Evolutionary conservation across 2,113 vertebrate genomes (phyloP).

Genomic region (Chloropsis hardwickii): DNA sequence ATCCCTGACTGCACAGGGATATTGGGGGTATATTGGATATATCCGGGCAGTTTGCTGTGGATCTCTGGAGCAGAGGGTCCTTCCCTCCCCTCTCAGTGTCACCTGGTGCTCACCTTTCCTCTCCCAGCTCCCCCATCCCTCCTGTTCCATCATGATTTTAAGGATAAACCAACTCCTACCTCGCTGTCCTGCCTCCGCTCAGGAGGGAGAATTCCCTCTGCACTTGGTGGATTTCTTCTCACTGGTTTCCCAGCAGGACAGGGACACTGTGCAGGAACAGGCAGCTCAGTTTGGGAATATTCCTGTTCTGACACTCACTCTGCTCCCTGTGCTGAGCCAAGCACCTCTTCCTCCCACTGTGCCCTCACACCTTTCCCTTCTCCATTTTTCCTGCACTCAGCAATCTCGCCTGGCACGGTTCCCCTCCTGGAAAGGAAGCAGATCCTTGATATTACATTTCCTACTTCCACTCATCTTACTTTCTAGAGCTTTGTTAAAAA

Average conservation of each 20-base stretch:
- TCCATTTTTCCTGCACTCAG: neutral
- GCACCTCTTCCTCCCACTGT: neutral
- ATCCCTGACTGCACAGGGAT: no score
- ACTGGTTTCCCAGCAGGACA: neutral
- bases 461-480: slow-evolving; percentile 7
- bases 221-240: neutral
- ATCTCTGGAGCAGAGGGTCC: neutral
- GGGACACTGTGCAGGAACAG: neutral
- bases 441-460: slow-evolving; percentile 32
- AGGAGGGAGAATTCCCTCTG: neutral
- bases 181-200: accelerated
- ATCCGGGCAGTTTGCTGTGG: neutral
- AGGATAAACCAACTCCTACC: neutral
- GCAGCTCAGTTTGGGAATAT: neutral
- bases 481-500: slow-evolving; percentile 29
- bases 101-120: neutral
- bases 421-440: slow-evolving; percentile 34
- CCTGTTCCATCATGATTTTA: neutral
- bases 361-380: neutral
- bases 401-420: neutral
- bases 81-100: neutral
- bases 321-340: neutral
- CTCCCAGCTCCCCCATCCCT: neutral
- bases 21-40: neutral
- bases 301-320: neutral